Conservation (phyloP, 2,797 vertebrate genomes). For the Gephyroberyx darwinii region DNA sequence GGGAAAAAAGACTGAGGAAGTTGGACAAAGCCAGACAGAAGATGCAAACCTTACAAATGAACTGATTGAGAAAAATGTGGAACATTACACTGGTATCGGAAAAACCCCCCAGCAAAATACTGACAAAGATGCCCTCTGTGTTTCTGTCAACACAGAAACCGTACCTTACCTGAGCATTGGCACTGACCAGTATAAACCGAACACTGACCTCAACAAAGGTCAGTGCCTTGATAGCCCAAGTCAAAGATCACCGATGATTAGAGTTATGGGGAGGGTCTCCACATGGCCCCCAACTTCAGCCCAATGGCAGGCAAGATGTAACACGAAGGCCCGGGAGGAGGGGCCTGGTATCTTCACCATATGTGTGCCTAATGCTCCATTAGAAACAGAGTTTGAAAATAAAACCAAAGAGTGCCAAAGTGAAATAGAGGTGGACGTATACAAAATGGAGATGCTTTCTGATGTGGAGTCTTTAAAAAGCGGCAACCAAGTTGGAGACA, state of each 20-base stretch:
- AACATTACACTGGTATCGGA: neutral
- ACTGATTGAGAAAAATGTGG: neutral
- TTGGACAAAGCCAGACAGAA: conserved; percentile 1
- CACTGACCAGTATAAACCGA: conserved; percentile 38
- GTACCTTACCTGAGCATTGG: conserved; percentile 79
- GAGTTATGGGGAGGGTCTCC: conserved; percentile 67
- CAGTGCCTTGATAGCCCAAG: neutral
- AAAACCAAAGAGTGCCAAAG: neutral
- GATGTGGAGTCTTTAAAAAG: conserved; percentile 4
- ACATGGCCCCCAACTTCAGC: conserved; percentile 78
- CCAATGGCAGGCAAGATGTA: conserved; percentile 73
- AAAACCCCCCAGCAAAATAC: conserved; percentile 1
- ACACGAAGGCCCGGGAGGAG: conserved; percentile 39
- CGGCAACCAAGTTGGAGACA: neutral
- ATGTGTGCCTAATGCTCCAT: conserved; percentile 23
- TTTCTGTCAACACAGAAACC: conserved; percentile 47
- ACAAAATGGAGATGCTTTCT: neutral
- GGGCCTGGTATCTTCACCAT: conserved; percentile 27
- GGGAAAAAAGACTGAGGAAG: neutral
- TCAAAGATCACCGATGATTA: conserved; percentile 14
- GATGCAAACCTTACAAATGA: neutral
- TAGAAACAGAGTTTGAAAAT: neutral
- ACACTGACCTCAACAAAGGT: conserved; percentile 12
- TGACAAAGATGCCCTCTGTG: neutral
- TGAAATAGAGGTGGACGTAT: conserved; percentile 13